These are phyloP conservation scores for Ahaetulla prasina DNA, from an alignment of 2,113 vertebrate genomes.

Conservation along the genomic window DNA sequence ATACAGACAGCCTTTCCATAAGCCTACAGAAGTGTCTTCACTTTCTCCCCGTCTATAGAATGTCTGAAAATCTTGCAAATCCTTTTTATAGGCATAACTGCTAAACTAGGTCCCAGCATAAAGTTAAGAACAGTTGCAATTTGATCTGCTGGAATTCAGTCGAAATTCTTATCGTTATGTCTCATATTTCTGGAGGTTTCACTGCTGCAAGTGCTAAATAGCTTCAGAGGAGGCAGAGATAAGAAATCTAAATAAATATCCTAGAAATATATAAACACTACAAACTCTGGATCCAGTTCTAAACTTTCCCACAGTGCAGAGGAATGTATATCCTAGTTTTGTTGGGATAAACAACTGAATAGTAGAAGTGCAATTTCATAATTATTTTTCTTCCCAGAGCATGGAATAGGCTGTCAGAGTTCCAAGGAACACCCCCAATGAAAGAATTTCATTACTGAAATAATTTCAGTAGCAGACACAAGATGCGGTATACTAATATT, in stretches of 20 bases:
- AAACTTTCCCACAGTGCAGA: slow-evolving; percentile 11
- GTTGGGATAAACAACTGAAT: slow-evolving; percentile 1
- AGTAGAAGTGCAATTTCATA: neutral
- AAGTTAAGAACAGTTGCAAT: neutral
- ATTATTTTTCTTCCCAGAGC: neutral
- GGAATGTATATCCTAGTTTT: slow-evolving; percentile 1
- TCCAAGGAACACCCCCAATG: no score
- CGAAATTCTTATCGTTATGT: neutral
- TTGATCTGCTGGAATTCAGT: neutral
- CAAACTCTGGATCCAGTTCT: neutral
- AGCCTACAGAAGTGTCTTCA: neutral
- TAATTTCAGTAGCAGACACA: neutral
- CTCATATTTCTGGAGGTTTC: neutral
- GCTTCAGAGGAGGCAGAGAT: slow-evolving; percentile 1
- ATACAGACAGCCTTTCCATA: no score
- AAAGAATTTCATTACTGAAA: no score
- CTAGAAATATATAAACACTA: neutral
- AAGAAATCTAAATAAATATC: slow-evolving; percentile 13
- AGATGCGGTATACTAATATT: neutral
- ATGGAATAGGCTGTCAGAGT: no score
- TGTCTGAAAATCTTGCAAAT: neutral
- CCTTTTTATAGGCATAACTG: neutral
- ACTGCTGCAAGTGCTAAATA: neutral
- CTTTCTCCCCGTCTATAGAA: neutral
- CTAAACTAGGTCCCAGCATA: neutral